These are phyloP conservation scores for Tupiocoris notatus DNA, from an alignment of 2,888 invertebrate species.

Conservation along the genomic window DNA sequence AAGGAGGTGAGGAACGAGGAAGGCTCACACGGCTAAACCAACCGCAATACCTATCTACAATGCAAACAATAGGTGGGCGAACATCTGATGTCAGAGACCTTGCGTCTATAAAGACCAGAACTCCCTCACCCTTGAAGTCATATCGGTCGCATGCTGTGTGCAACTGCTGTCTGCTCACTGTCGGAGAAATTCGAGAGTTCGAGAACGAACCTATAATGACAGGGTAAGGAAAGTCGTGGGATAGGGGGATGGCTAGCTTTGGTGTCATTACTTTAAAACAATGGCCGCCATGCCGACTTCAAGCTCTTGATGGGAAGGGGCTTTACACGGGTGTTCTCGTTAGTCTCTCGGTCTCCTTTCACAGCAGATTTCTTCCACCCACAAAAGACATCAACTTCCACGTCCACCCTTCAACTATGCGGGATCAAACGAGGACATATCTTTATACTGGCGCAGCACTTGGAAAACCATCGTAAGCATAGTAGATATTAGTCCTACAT, in stretches of 20 bases:
- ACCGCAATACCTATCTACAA: conserved; percentile 6
- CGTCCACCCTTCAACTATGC: not conserved
- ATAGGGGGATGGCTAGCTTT: not conserved
- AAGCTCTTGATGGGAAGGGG: not conserved
- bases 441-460: too few relatives aligned
- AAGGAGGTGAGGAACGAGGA: not conserved
- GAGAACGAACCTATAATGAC: too few relatives aligned
- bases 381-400: not conserved
- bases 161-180: not conserved
- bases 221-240: too few relatives aligned
- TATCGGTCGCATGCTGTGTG: not conserved
- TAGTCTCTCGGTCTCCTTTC: not conserved
- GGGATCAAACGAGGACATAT: not conserved
- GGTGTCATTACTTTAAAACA: not conserved
- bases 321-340: not conserved
- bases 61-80: conserved; percentile 37
- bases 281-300: not conserved
- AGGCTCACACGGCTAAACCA: not conserved
- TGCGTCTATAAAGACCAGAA: not conserved
- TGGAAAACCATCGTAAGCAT: too few relatives aligned
- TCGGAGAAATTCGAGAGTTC: not conserved
- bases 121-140: not conserved
- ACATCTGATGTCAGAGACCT: conserved; percentile 37
- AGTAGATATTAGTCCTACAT: too few relatives aligned
- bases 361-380: not conserved